Percentiles rank a stretch among this genome's conserved stretches.
These are phyloP conservation scores for Microchrysa polita DNA, from an alignment of 2,888 invertebrate species.

Conservation along the genomic window DNA sequence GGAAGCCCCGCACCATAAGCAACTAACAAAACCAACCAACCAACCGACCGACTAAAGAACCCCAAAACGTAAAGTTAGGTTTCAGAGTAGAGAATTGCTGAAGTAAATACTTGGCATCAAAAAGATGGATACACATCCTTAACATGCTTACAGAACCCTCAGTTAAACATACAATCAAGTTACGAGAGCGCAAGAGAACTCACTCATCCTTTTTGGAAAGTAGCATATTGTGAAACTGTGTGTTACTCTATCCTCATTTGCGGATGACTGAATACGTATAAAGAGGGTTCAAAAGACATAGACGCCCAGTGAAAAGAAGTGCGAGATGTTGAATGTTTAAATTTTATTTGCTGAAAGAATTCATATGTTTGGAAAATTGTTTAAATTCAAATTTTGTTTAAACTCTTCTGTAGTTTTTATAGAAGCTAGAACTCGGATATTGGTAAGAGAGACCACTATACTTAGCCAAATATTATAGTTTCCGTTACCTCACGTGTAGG, in stretches of 20 bases:
- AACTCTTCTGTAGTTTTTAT: not conserved
- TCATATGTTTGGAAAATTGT: not conserved
- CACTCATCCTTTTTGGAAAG: constrained; percentile 36
- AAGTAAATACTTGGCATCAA: constrained; percentile 35
- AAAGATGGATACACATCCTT: constrained; percentile 43
- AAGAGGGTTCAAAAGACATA: constrained; percentile 9
- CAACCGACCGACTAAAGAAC: not conserved
- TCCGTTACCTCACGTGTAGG: too few relatives aligned
- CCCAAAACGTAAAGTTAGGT: constrained; percentile 13
- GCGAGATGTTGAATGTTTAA: not conserved
- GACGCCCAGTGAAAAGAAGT: not conserved
- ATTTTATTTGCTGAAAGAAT: not conserved
- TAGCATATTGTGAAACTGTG: constrained; percentile 41
- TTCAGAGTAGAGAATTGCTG: not conserved
- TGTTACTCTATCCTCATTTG: constrained; percentile 43
- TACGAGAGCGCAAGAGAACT: not conserved
- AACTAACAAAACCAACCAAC: not conserved
- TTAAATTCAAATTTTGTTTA: not conserved
- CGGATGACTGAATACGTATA: constrained; percentile 37
- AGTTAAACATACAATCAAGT: constrained; percentile 43
- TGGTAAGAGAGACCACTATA: too few relatives aligned
- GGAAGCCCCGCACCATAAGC: not conserved
- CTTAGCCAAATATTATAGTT: too few relatives aligned
- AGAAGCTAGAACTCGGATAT: not conserved
- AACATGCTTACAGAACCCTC: constrained; percentile 40